Percentiles rank a stretch among this genome's conserved stretches.
Evolutionary conservation across 2,797 vertebrate species (phyloP).

Genomic region (Phrynocephalus forsythii): DNA sequence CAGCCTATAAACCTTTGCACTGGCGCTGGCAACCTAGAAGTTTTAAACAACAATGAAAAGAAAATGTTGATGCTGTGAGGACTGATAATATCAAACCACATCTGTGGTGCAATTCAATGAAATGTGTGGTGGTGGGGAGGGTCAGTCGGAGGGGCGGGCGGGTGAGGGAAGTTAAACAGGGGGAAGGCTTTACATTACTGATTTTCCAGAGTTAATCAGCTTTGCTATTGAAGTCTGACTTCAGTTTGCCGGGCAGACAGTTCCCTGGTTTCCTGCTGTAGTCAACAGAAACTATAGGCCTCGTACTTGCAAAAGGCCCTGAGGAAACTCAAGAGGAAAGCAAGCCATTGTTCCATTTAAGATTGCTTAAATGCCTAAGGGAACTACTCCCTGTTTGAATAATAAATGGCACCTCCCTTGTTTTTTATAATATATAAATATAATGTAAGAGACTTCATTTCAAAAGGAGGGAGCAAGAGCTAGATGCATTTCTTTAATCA

Average conservation of each 20-base stretch:
- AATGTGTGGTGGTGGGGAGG: slow-evolving; percentile 48
- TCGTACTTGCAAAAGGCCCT: slow-evolving; percentile 57
- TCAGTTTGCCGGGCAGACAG: slow-evolving; percentile 61
- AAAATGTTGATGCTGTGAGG: slow-evolving; percentile 34
- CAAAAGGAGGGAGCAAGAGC: slow-evolving; percentile 63
- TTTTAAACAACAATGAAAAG: slow-evolving; percentile 24
- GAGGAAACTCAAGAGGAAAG: slow-evolving; percentile 64
- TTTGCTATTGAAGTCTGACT: slow-evolving; percentile 69
- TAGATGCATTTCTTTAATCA: slow-evolving; percentile 67
- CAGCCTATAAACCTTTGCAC: not conserved
- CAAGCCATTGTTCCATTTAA: slow-evolving; percentile 63
- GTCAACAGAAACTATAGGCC: slow-evolving; percentile 60
- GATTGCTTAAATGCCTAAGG: slow-evolving; percentile 58
- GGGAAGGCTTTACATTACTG: slow-evolving; percentile 57
- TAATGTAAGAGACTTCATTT: slow-evolving; percentile 59
- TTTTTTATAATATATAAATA: slow-evolving; percentile 59
- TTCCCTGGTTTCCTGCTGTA: slow-evolving; percentile 59
- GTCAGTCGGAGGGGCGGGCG: not conserved
- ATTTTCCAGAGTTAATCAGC: slow-evolving; percentile 60
- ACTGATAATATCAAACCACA: slow-evolving; percentile 29
- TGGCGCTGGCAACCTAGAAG: slow-evolving; percentile 9
- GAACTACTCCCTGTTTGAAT: slow-evolving; percentile 46
- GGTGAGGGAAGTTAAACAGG: slow-evolving; percentile 50
- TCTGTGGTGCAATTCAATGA: slow-evolving; percentile 34
- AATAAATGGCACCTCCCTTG: slow-evolving; percentile 55